phyloP scores from a whole-genome alignment of 2,113 vertebrate species.

The human (Homo sapiens) region GRCh38 chr1:50659001-50659500 shows the following conservation, averaged over 20 bases:
- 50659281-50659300: accelerated
- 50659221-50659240: background rate
- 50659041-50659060: background rate
- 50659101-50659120: conserved; percentile 21
- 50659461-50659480: conserved; percentile 45
- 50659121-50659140: conserved; percentile 1
- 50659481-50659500: conserved; percentile 14
- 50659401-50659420: background rate
- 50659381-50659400: background rate
- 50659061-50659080: conserved; percentile 29
- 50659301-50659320: background rate
- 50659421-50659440: conserved; percentile 5
- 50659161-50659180: conserved; percentile 25
- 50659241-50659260: background rate
- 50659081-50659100: conserved; percentile 47
- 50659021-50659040: conserved; percentile 59
- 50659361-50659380: background rate
- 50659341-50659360: background rate
- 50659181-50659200: conserved; percentile 12
- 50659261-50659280: background rate
- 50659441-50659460: background rate
- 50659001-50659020: conserved; percentile 50
- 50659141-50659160: background rate
- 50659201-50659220: background rate
- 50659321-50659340: background rate